Evolutionary conservation across 2,888 invertebrate genomes (phyloP).

Genomic region (Eristalis intricaria): DNA sequence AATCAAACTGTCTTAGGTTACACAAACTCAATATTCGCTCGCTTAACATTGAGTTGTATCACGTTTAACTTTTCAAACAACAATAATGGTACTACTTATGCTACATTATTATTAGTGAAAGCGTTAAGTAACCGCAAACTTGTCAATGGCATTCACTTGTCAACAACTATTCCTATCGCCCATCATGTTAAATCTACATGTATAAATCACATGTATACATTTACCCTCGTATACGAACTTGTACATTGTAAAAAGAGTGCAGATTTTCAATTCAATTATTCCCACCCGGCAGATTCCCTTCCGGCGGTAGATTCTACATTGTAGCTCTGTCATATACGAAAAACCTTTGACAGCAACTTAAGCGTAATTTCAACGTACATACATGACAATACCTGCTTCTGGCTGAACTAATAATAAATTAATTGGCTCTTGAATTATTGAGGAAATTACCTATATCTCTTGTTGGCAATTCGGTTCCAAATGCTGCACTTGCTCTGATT

Average conservation of each 20-base stretch:
- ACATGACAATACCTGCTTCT: conserved; percentile 16
- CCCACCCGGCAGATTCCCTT: neutral
- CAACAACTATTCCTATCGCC: neutral
- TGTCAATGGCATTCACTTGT: conserved; percentile 40
- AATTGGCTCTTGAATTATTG: conserved; percentile 37
- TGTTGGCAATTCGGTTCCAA: neutral
- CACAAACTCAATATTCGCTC: too few relatives aligned
- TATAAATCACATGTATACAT: neutral
- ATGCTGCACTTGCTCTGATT: neutral
- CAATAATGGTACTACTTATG: neutral
- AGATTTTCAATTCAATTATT: conserved; percentile 26
- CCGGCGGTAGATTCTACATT: neutral
- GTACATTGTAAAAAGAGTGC: conserved; percentile 7
- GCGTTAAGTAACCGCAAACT: conserved; percentile 27
- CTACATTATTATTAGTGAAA: conserved; percentile 12
- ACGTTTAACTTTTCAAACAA: conserved; percentile 6
- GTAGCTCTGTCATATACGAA: conserved; percentile 4
- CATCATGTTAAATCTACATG: neutral
- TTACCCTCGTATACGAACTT: neutral
- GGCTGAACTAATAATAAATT: conserved; percentile 32
- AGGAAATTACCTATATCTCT: conserved; percentile 20
- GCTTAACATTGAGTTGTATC: too few relatives aligned
- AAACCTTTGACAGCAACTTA: conserved; percentile 25
- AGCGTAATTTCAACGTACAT: conserved; percentile 1
- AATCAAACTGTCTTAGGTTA: too few relatives aligned